Evolutionary conservation across 2,888 invertebrate species (phyloP).

Genomic region (Oxyteleia sp.): DNA sequence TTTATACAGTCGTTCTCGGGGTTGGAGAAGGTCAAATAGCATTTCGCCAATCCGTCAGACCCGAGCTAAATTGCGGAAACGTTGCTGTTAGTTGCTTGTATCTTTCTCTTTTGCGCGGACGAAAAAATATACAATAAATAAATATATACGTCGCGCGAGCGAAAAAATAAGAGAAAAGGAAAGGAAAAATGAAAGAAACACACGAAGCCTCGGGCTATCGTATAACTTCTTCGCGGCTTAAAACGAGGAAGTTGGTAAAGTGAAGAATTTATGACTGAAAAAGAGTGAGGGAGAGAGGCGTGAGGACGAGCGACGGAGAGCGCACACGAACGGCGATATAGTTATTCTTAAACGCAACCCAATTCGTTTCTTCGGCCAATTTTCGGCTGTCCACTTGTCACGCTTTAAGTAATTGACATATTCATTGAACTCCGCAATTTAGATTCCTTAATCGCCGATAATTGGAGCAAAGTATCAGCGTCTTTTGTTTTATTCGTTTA

Average conservation of each 20-base stretch:
- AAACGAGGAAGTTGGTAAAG: constrained; percentile 56
- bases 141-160: constrained; percentile 49
- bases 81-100: constrained; percentile 35
- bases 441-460: too few relatives aligned
- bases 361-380: constrained; percentile 43
- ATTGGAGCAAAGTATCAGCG: too few relatives aligned
- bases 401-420: neutral
- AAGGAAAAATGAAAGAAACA: constrained; percentile 51
- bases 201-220: constrained; percentile 53
- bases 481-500: too few relatives aligned
- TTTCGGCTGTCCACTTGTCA: constrained; percentile 19
- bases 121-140: constrained; percentile 56
- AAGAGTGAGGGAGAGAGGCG: constrained; percentile 45
- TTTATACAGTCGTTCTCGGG: constrained; percentile 39
- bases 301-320: constrained; percentile 8
- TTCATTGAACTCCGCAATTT: too few relatives aligned
- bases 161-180: constrained; percentile 40
- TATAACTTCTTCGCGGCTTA: constrained; percentile 63
- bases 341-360: constrained; percentile 44
- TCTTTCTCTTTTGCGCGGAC: constrained; percentile 14
- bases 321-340: constrained; percentile 29
- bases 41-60: constrained; percentile 57
- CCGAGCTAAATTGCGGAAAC: constrained; percentile 68
- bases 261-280: constrained; percentile 62
- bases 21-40: constrained; percentile 68